phyloP scores from a whole-genome alignment of 2,888 invertebrate genomes.

The Phyllotreta striolata region DNA sequence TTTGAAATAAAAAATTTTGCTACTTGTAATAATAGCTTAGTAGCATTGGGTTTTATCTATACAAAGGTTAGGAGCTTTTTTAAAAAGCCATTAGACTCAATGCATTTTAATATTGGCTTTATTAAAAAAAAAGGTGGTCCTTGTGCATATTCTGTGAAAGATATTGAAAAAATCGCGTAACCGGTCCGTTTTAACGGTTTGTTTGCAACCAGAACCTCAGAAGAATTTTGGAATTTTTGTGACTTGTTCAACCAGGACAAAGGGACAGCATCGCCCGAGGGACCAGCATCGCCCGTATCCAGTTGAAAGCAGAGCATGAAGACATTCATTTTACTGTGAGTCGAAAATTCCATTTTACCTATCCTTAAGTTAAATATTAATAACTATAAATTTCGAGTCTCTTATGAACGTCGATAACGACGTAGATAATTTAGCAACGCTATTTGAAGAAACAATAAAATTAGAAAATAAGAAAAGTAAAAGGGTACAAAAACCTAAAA shows the following conservation, averaged over 20 bases:
- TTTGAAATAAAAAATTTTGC: constrained; percentile 26
- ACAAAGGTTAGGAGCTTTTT: constrained; percentile 15
- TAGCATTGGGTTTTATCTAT: constrained; percentile 20
- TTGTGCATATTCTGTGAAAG: constrained; percentile 20
- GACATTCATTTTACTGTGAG: too few species aligned
- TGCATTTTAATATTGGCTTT: constrained; percentile 20
- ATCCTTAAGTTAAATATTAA: too few species aligned
- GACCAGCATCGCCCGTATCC: not conserved
- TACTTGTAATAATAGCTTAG: constrained; percentile 15
- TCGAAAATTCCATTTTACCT: too few species aligned
- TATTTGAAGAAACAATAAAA: too few species aligned
- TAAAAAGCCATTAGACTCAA: constrained; percentile 16
- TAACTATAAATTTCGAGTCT: too few species aligned
- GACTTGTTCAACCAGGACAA: too few species aligned
- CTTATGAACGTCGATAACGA: too few species aligned
- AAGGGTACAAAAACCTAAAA: too few species aligned
- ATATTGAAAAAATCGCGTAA: constrained; percentile 11
- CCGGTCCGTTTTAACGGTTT: constrained; percentile 1
- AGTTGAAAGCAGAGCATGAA: too few species aligned
- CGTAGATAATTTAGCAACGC: not conserved
- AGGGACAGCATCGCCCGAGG: not conserved
- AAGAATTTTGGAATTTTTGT: too few species aligned
- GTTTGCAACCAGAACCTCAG: not conserved
- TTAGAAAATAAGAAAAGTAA: too few species aligned
- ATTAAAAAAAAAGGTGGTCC: constrained; percentile 18